Conservation (phyloP, 2,888 invertebrate genomes). For the Limnephilus rhombicus region DNA sequence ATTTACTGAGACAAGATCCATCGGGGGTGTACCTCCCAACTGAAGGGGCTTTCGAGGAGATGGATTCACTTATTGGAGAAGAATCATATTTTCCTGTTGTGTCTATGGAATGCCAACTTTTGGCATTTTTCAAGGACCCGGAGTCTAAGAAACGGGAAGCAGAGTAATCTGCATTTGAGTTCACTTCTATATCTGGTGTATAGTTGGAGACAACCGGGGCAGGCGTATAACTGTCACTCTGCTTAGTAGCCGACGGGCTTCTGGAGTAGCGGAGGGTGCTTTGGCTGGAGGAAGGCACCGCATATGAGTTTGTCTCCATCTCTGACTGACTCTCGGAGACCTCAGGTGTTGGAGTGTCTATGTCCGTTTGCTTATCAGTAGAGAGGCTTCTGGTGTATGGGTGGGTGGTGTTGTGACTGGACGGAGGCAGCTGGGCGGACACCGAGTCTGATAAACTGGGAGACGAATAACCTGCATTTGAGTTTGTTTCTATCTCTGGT, state of each 20-base stretch:
- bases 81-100: slow-evolving; percentile 7
- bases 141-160: slow-evolving; percentile 50
- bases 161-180: slow-evolving; percentile 4
- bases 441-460: slow-evolving; percentile 68
- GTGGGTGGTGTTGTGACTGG: slow-evolving; percentile 59
- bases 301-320: background rate
- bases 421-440: slow-evolving; percentile 72
- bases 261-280: slow-evolving; percentile 58
- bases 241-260: slow-evolving; percentile 68
- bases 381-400: slow-evolving; percentile 67
- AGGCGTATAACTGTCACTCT: background rate
- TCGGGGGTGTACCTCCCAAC: slow-evolving; percentile 72
- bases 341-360: background rate
- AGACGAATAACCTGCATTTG: background rate
- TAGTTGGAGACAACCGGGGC: background rate
- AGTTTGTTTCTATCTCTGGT: background rate
- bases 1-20: slow-evolving; percentile 78
- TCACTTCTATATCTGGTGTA: background rate
- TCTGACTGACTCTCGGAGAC: background rate
- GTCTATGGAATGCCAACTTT: slow-evolving; percentile 5
- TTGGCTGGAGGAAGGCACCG: slow-evolving; percentile 66
- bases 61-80: slow-evolving; percentile 45
- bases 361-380: slow-evolving; percentile 66
- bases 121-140: slow-evolving; percentile 52
- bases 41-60: slow-evolving; percentile 45